phyloP scores from a whole-genome alignment of 2,888 invertebrate genomes.

The Cylindroiulus punctatus region DNA sequence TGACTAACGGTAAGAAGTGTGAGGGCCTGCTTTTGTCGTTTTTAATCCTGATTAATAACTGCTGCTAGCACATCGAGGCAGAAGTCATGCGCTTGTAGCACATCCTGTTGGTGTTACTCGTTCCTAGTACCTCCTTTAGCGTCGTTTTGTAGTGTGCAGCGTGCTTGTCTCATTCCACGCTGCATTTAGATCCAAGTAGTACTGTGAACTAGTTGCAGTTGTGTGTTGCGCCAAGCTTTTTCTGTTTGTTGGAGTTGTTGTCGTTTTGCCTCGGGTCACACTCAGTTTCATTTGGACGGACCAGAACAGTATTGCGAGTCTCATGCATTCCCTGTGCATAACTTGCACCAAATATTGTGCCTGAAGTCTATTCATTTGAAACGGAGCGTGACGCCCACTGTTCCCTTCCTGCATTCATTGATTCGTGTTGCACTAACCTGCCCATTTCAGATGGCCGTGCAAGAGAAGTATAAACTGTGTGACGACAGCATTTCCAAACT shows the following conservation, averaged over 20 bases:
- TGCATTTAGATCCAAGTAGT: background rate
- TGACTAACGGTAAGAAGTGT: background rate
- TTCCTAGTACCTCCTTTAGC: background rate
- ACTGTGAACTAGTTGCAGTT: slow-evolving; percentile 40
- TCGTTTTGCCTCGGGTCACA: background rate
- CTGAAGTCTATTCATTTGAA: background rate
- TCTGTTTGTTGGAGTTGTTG: background rate
- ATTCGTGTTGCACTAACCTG: slow-evolving; percentile 24
- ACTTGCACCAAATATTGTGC: background rate
- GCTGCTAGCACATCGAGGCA: background rate
- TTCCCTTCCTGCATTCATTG: background rate
- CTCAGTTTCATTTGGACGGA: background rate
- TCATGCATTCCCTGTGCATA: background rate
- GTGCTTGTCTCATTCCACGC: background rate
- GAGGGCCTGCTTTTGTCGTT: background rate
- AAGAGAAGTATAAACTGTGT: slow-evolving; percentile 92
- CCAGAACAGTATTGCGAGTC: background rate
- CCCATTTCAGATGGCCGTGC: slow-evolving; percentile 83
- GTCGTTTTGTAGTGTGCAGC: background rate
- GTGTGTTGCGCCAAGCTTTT: slow-evolving; percentile 34
- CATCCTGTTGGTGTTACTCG: background rate
- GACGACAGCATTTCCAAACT: slow-evolving; percentile 86
- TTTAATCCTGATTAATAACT: background rate
- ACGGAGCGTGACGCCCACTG: background rate
- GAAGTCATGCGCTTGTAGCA: background rate